Evolutionary conservation across 2,113 vertebrate species (phyloP), one percentile per base, ranked within the genome.

Genomic region (Eolophus roseicapilla): DNA sequence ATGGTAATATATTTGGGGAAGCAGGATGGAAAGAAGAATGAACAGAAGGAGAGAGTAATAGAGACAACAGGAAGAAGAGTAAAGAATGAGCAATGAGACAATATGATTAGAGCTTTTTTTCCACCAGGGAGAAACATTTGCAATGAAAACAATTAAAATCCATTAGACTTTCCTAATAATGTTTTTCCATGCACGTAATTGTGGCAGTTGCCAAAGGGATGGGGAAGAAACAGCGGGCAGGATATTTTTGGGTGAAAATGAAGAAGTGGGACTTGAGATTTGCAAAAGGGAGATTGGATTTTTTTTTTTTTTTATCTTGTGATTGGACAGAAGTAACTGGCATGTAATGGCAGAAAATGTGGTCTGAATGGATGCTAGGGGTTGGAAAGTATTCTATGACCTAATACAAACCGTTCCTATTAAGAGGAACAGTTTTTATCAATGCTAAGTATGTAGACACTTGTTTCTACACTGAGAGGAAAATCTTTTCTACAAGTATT

Each of bases 11-110:
- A 88, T 89, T 80, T 91, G 46, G 25, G 59, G 75, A 82, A 93
- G 93, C 89, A 87, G 84, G 89, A 87, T 91, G 83, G 63, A 82
- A 94, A 91, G 93, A 93, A 69, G 88, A 87, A 89, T 73, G 84
- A 96, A 96, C 95, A 95, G 92, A 96, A 96, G 95, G 96, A 92
- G 90, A 77, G 53, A 69, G 90, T 90, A 94, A 96, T 93, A 95
- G 95, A 97, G 94, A 82, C 91, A 91, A 95, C 88, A 89, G 91
- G 93, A 93, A 92, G 91, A 91, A 84, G 57, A 95, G 80, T 89
- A 91, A 95, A 92, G 95, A 95, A 93, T 92, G 86, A 96, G 77
- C 77, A 95, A 93, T 82, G 82, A 96, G 94, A 92, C 91, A 93
- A 46, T 74, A 90, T 88, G 86, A 91, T 89, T 64, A 96, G 81